Evolutionary conservation across 2,797 vertebrate species (phyloP).

Genomic region (Taeniopygia guttata): DNA sequence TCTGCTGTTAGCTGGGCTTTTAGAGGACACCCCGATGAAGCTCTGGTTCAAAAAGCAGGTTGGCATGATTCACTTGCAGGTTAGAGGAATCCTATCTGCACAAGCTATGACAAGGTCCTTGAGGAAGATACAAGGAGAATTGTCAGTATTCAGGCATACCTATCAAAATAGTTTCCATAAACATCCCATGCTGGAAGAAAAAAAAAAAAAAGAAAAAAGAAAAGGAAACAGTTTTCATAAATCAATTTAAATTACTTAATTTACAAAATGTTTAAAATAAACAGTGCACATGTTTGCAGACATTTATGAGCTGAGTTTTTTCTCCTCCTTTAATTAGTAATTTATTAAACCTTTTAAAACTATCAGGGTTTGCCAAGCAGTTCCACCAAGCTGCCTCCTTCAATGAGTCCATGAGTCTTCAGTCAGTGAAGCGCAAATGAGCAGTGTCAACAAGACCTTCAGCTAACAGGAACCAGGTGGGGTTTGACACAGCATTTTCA

Average conservation of each 20-base stretch:
- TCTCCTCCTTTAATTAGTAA: background rate
- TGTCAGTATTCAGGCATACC: background rate
- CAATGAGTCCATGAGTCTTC: background rate
- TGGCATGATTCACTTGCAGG: background rate
- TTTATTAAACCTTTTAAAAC: background rate
- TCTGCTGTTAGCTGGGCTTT: background rate
- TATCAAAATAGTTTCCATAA: background rate
- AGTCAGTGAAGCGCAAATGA: background rate
- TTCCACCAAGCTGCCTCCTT: background rate
- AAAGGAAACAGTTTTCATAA: background rate
- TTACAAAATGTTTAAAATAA: background rate
- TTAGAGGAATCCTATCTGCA: background rate
- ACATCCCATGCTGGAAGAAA: background rate
- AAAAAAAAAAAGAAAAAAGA: background rate
- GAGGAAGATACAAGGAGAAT: background rate
- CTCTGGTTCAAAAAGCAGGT: background rate
- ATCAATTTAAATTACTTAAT: background rate
- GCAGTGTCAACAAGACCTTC: background rate
- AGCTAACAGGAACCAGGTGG: conserved; percentile 41
- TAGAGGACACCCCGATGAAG: background rate
- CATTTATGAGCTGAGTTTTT: background rate
- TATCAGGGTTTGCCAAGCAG: background rate
- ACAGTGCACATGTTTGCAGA: background rate
- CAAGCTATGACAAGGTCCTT: background rate
- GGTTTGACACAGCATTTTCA: background rate